Evolutionary conservation across 2,888 invertebrate genomes (phyloP).

Genomic region (Euphydryas editha): DNA sequence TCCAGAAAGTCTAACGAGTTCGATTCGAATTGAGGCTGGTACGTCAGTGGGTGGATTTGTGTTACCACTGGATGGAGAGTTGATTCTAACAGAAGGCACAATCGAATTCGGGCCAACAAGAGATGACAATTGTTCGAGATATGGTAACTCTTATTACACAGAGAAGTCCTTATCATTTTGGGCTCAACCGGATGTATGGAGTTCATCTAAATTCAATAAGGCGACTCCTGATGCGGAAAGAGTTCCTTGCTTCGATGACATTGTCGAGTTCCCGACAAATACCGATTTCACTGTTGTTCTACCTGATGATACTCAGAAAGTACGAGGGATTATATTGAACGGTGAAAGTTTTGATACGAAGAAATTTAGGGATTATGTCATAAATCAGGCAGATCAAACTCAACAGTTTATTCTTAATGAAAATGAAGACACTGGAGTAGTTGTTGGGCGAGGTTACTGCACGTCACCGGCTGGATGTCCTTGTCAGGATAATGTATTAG

Average conservation of each 20-base stretch:
- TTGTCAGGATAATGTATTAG: conserved; percentile 57
- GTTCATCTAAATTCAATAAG: conserved; percentile 64
- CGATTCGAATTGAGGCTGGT: conserved; percentile 56
- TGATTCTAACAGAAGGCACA: conserved; percentile 61
- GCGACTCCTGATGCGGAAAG: conserved; percentile 79
- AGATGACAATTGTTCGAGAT: conserved; percentile 55
- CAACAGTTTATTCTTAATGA: conserved; percentile 58
- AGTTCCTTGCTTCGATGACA: conserved; percentile 75
- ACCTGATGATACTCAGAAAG: conserved; percentile 56
- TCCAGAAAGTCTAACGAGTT: conserved; percentile 57
- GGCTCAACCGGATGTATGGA: conserved; percentile 75
- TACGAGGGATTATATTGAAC: conserved; percentile 54
- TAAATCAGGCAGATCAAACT: conserved; percentile 39
- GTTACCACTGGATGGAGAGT: conserved; percentile 69
- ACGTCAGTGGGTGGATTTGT: conserved; percentile 59
- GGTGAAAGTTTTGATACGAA: conserved; percentile 44
- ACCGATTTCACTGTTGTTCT: conserved; percentile 57
- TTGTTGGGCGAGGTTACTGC: conserved; percentile 44
- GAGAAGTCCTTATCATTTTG: conserved; percentile 62
- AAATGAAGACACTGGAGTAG: conserved; percentile 48
- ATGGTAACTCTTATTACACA: conserved; percentile 59
- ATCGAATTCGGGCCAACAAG: conserved; percentile 56
- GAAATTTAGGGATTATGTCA: conserved; percentile 31
- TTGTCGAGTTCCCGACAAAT: conserved; percentile 64
- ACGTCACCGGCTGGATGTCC: conserved; percentile 63